Evolutionary conservation across 2,113 vertebrate genomes (phyloP).

Genomic region (crab-eating macaque (Macaca fascicularis)): T2T-MFA8v1.1 NC_088375.1:38341501-38342000

Average conservation of each 20-base stretch:
- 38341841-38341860: background rate
- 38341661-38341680: slow-evolving; percentile 32
- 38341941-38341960: too few species aligned
- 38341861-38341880: background rate
- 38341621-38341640: background rate
- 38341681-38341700: background rate
- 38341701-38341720: background rate
- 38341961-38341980: too few species aligned
- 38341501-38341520: slow-evolving; percentile 43
- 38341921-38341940: too few species aligned
- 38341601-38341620: slow-evolving; percentile 36
- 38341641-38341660: slow-evolving; percentile 22
- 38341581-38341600: background rate
- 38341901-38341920: too few species aligned
- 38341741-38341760: slow-evolving; percentile 42
- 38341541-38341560: background rate
- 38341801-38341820: slow-evolving; percentile 31
- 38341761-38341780: slow-evolving; percentile 35
- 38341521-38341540: background rate
- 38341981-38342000: too few species aligned
- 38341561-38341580: background rate
- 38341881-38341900: too few species aligned
- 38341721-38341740: slow-evolving; percentile 34
- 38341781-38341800: slow-evolving; percentile 37
- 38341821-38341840: background rate